A percentile compares a stretch with the other conserved stretches of the same genome.
Conservation (phyloP, 2,797 vertebrate species). For the Florisuga fusca region DNA sequence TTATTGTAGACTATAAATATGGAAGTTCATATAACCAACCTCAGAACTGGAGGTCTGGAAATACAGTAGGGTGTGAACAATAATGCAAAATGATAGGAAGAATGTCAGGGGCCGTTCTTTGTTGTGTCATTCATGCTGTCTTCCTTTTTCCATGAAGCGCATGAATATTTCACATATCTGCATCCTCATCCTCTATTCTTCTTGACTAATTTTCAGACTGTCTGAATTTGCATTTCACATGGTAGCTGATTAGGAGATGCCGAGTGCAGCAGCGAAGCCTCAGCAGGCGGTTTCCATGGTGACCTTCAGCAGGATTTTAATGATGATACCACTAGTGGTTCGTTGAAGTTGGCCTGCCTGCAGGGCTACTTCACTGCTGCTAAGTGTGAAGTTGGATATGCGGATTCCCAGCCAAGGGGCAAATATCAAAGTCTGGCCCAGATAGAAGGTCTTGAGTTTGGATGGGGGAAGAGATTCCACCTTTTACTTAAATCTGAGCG, state of each 20-base stretch:
- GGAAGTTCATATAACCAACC: conserved; percentile 74
- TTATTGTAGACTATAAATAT: conserved; percentile 70
- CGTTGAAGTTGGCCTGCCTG: conserved; percentile 86
- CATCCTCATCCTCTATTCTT: conserved; percentile 92
- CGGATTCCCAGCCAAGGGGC: conserved; percentile 80
- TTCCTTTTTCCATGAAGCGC: conserved; percentile 84
- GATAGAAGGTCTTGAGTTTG: conserved; percentile 79
- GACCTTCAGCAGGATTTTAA: conserved; percentile 91
- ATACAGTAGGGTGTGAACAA: conserved; percentile 94
- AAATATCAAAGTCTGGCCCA: conserved; percentile 80
- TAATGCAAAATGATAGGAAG: conserved; percentile 91
- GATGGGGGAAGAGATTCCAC: conserved; percentile 67
- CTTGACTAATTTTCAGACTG: conserved; percentile 98
- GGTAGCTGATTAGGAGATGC: conserved; percentile 90
- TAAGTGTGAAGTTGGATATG: conserved; percentile 84
- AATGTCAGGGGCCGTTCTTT: conserved; percentile 98
- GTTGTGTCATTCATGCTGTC: conserved; percentile 97
- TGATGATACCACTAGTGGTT: conserved; percentile 89
- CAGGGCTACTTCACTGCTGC: conserved; percentile 86
- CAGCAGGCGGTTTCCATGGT: conserved; percentile 96
- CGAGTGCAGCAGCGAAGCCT: conserved; percentile 85
- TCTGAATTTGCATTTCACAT: conserved; percentile 98
- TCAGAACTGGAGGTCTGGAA: conserved; percentile 82
- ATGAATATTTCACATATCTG: conserved; percentile 99
- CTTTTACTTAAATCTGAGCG: conserved; percentile 52